Evolutionary conservation across 2,888 invertebrate genomes (phyloP), one percentile per base, ranked within the genome.

Genomic region (Acleris emargana): DNA sequence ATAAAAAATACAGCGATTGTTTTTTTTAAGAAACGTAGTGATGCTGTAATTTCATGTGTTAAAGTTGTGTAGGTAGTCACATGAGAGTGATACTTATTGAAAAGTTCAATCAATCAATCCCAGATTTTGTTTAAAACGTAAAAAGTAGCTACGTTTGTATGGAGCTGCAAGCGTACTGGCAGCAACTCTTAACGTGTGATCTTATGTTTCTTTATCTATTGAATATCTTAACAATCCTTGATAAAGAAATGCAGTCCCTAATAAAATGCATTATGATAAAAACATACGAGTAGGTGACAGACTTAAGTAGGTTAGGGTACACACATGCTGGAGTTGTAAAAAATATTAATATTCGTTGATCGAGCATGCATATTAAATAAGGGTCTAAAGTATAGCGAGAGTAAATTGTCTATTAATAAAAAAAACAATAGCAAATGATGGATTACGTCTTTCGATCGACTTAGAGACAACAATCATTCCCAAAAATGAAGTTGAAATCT

Each of bases 331-430:
- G 43, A 54, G 43, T 55, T 50, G 42, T 60, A 58, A 62, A 32
- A 59, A 49, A 28, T 52, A 51, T 43, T 18, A 45, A 57, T 32
- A 38, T 67, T 69, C 67, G 62, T 72, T 71, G 68, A 74, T 76
- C 75, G 72, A 76, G 76, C 82, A 76, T 79, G 84, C 86, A 85
- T 80, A 78, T 78, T 76, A 71, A 71, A 76, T 78, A 79, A 69
- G 76, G 74, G 13, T 13, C 38, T 38, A 69, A 72, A 67, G 58
- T 67, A 69, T 72, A 49, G 73, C 69, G 60, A 54, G 67, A 64
- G 64, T 71, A 72, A 72, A 69, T 69, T 73, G 69, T 72, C 72
- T 62, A 42, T 73, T 72, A 71, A 64, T 74, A 69, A 58, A 68
- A 62, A 45, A 52, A 62, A 60, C 60, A 47, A 47, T 59, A 62